Evolutionary conservation across 2,113 vertebrate species (phyloP).

Genomic region (Lophius piscatorius): DNA sequence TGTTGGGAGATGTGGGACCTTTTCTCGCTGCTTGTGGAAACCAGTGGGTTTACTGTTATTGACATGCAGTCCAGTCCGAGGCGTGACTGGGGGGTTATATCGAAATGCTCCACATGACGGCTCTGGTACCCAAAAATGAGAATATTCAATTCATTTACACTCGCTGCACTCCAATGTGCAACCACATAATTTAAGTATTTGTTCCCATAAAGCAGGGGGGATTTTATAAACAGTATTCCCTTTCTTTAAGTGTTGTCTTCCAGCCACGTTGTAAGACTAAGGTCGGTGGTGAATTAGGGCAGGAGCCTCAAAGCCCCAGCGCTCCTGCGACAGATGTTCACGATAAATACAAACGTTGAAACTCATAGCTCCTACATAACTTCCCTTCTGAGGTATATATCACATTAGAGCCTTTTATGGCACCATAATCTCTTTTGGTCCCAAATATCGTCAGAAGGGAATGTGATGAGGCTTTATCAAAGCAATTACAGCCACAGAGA

Average conservation of each 20-base stretch:
- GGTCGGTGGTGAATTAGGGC: background rate
- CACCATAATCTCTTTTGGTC: conserved; percentile 5
- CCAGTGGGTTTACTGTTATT: conserved; percentile 63
- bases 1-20: conserved; percentile 1
- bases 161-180: too few relatives aligned
- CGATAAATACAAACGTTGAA: conserved; percentile 9
- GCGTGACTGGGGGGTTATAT: conserved; percentile 12
- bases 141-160: conserved; percentile 24
- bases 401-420: background rate
- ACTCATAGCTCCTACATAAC: background rate
- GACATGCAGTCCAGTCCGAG: conserved; percentile 36
- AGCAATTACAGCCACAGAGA: conserved; percentile 21
- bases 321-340: background rate
- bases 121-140: conserved; percentile 28
- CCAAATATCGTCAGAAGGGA: conserved; percentile 27
- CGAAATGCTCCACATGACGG: conserved; percentile 19
- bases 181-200: too few relatives aligned
- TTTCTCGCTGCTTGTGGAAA: conserved; percentile 35
- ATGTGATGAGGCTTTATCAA: conserved; percentile 1
- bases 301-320: background rate
- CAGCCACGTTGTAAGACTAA: too few relatives aligned
- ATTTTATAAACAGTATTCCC: too few relatives aligned
- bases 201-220: too few relatives aligned
- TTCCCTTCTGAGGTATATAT: background rate
- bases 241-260: too few relatives aligned